Conservation (phyloP, 2,113 vertebrate genomes). For the Myotis lucifugus region DNA sequence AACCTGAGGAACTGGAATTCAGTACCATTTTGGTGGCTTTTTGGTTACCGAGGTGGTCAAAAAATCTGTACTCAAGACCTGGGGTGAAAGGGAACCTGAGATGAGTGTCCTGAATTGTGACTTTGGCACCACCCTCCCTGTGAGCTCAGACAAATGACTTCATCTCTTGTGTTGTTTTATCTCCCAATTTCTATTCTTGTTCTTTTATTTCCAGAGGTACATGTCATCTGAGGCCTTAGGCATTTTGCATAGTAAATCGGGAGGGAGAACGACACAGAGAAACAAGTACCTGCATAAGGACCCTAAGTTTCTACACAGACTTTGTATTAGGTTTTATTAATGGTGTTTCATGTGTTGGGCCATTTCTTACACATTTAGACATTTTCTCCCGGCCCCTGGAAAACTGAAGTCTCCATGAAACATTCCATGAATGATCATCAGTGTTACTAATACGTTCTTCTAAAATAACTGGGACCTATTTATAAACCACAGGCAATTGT, state of each 20-base stretch:
- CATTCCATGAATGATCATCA: slow-evolving; percentile 69
- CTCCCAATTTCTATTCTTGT: slow-evolving; percentile 26
- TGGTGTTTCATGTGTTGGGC: not conserved
- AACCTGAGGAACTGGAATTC: not conserved
- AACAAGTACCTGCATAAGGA: not conserved
- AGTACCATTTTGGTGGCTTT: not conserved
- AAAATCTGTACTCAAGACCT: slow-evolving; percentile 16
- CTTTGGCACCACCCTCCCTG: not conserved
- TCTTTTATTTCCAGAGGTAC: slow-evolving; percentile 14
- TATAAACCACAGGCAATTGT: slow-evolving; percentile 82
- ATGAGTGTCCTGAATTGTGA: not conserved
- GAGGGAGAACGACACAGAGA: not conserved
- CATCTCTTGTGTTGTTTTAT: slow-evolving; percentile 12
- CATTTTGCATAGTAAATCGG: slow-evolving; percentile 30
- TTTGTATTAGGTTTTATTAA: not conserved
- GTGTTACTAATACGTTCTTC: not conserved
- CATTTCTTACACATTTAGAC: slow-evolving; percentile 33
- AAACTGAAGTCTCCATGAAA: slow-evolving; percentile 21
- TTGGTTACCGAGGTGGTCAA: not conserved
- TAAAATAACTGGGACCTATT: slow-evolving; percentile 79
- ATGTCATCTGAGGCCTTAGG: slow-evolving; percentile 40
- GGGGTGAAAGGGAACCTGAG: slow-evolving; percentile 45
- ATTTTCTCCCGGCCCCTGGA: slow-evolving; percentile 39
- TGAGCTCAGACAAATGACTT: slow-evolving; percentile 52
- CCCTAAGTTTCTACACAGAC: not conserved